A percentile compares a stretch with the other conserved stretches of the same genome.
Evolutionary conservation across 2,113 vertebrate genomes (phyloP).

Genomic region (Lasiurus borealis): DNA sequence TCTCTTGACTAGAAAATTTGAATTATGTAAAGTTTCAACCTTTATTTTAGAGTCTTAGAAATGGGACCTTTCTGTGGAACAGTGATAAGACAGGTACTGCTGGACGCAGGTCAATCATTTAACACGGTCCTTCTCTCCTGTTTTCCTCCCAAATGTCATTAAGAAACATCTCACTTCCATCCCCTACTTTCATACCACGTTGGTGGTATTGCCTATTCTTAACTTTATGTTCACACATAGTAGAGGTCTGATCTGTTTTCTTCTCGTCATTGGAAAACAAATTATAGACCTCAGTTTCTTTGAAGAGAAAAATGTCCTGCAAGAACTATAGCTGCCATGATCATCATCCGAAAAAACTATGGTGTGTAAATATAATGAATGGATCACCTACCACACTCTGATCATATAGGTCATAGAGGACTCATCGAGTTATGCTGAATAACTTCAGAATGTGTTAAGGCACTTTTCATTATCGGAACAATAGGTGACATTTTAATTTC

Average conservation of each 20-base stretch:
- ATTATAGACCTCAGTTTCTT: constrained; percentile 54
- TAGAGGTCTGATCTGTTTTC: constrained; percentile 54
- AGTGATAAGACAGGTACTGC: constrained; percentile 74
- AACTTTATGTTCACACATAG: constrained; percentile 6
- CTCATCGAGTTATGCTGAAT: constrained; percentile 2
- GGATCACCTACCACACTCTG: background rate
- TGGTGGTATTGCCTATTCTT: constrained; percentile 62
- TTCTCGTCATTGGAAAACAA: constrained; percentile 62
- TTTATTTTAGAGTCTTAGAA: constrained; percentile 70
- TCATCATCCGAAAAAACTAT: constrained; percentile 44
- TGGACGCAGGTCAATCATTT: constrained; percentile 60
- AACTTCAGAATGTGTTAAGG: background rate
- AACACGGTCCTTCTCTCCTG: background rate
- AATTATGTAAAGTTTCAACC: constrained; percentile 59
- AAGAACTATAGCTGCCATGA: background rate
- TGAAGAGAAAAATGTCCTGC: constrained; percentile 53
- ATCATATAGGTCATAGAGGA: background rate
- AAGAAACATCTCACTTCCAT: constrained; percentile 23
- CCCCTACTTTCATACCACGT: background rate
- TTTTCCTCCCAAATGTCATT: constrained; percentile 58
- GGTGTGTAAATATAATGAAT: background rate
- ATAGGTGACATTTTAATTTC: constrained; percentile 35
- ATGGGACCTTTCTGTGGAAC: constrained; percentile 70
- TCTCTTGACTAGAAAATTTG: constrained; percentile 57
- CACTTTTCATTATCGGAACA: constrained; percentile 18